Percentiles rank a stretch among this genome's conserved stretches.
Conservation (phyloP, 2,113 vertebrate genomes). For the Pedetes capensis region DNA sequence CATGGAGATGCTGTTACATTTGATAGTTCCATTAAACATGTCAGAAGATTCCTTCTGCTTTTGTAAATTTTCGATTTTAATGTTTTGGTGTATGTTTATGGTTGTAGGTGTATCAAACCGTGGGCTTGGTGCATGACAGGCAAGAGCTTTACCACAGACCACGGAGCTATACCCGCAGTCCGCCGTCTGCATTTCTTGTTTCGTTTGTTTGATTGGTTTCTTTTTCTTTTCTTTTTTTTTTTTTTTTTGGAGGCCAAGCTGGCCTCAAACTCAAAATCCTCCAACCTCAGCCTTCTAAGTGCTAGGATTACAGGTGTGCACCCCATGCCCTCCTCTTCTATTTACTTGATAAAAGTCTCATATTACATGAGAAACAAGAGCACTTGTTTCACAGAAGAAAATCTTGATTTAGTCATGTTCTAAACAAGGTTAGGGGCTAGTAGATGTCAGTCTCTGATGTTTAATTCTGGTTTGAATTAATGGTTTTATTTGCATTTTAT, state of each 20-base stretch:
- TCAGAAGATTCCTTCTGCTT: neutral
- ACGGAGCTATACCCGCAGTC: neutral
- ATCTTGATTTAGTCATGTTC: neutral
- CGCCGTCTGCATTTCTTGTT: neutral
- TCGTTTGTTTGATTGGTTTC: too few species aligned
- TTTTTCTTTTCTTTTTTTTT: neutral
- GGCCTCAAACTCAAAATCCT: too few species aligned
- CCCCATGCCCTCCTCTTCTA: neutral
- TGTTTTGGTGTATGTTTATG: neutral
- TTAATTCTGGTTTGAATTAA: neutral
- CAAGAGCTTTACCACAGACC: too few species aligned
- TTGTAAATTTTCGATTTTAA: neutral
- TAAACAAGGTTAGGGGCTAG: neutral
- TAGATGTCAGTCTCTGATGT: neutral
- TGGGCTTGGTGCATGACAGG: neutral
- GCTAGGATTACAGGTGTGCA: neutral
- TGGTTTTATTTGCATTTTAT: neutral
- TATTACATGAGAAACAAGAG: too few species aligned
- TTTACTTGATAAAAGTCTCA: neutral
- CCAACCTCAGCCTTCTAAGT: neutral
- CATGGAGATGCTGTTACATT: slow-evolving; percentile 91
- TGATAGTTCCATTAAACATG: slow-evolving; percentile 74
- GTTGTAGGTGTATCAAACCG: neutral
- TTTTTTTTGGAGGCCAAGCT: neutral
- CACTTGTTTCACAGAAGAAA: neutral